Conservation (phyloP, 2,797 vertebrate genomes). For the Morelia viridis region DNA sequence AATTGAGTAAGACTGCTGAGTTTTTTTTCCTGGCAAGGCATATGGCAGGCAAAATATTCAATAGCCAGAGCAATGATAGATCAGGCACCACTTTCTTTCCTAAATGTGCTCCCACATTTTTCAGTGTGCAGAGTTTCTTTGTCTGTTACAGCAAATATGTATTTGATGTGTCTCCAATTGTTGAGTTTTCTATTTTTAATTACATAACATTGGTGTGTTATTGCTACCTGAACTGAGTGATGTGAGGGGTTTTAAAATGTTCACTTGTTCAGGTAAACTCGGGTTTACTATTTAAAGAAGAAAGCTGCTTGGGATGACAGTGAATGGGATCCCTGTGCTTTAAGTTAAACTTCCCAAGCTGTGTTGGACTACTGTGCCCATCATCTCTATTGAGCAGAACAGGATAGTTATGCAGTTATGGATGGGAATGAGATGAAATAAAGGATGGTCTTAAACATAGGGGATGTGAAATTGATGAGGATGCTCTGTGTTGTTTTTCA, state of each 20-base stretch:
- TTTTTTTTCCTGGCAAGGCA: neutral
- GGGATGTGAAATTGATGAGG: neutral
- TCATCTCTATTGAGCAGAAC: neutral
- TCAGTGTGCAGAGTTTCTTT: neutral
- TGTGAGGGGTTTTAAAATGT: neutral
- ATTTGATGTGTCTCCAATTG: neutral
- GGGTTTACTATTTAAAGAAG: neutral
- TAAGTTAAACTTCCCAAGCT: neutral
- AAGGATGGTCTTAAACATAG: neutral
- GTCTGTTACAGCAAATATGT: neutral
- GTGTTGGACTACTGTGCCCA: neutral
- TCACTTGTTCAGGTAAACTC: neutral
- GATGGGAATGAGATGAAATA: neutral
- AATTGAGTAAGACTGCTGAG: neutral
- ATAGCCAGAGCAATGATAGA: neutral
- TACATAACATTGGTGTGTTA: neutral
- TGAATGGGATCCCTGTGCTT: neutral
- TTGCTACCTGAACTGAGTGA: neutral
- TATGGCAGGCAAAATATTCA: neutral
- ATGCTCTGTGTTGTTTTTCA: neutral
- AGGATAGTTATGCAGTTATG: neutral
- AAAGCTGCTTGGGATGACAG: neutral
- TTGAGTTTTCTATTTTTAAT: neutral
- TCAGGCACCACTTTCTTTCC: neutral
- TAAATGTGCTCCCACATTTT: neutral